These are phyloP conservation scores for Dolichopus griseipennis DNA, from an alignment of 2,888 invertebrate genomes.

Conservation along the genomic window DNA sequence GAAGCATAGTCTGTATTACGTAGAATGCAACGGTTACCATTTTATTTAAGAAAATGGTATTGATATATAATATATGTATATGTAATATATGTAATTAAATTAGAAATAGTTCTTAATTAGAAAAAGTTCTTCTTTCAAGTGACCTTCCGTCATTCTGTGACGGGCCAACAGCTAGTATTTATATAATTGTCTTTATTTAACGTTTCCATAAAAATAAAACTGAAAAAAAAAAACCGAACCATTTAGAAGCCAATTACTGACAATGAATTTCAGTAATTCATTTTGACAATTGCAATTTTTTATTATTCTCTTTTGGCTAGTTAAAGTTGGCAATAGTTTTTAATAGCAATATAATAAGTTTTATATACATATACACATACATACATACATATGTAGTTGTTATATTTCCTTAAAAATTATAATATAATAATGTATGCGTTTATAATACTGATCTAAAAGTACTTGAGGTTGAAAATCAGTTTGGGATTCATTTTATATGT, in stretches of 20 bases:
- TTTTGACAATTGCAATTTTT: not conserved
- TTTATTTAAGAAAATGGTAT: too few species aligned
- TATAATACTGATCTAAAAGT: not conserved
- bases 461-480: not conserved
- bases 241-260: slow-evolving; percentile 4
- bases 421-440: not conserved
- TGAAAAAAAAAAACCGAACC: not conserved
- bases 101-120: too few species aligned
- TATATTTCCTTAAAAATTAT: not conserved
- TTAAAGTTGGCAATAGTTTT: slow-evolving; percentile 1
- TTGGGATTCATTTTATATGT: not conserved
- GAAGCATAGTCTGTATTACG: too few species aligned
- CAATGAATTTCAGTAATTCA: slow-evolving; percentile 4
- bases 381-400: not conserved
- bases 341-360: not conserved
- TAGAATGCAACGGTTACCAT: too few species aligned
- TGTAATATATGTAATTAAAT: too few species aligned
- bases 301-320: slow-evolving; percentile 5
- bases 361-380: not conserved
- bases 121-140: too few species aligned
- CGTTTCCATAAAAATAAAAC: not conserved
- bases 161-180: too few species aligned
- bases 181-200: not conserved
- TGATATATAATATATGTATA: too few species aligned
- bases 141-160: too few species aligned